Conservation (phyloP, 2,113 vertebrate species). For the Psettodes erumei region DNA sequence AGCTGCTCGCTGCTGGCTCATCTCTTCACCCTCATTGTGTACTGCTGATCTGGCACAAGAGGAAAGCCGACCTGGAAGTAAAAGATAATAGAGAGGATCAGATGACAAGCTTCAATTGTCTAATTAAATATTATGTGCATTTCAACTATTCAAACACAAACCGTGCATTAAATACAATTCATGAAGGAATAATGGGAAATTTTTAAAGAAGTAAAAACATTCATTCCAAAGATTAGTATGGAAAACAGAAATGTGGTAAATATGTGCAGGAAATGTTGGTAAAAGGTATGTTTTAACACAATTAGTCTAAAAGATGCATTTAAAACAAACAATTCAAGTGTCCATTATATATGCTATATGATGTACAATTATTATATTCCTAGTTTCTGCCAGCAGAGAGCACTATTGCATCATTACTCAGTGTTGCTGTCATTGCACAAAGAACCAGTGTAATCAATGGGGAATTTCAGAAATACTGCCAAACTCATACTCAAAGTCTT, state of each 20-base stretch:
- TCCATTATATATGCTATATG: not conserved
- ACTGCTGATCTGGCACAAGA: constrained; percentile 62
- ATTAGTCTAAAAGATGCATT: not conserved
- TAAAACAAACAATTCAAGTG: not conserved
- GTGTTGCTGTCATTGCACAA: constrained; percentile 20
- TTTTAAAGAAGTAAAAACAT: not conserved
- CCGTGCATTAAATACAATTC: not conserved
- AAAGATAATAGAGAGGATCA: constrained; percentile 50
- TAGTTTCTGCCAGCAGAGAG: constrained; percentile 76
- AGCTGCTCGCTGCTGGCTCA: constrained; percentile 73
- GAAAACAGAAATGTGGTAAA: not conserved
- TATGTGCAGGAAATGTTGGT: not conserved
- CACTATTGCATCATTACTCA: constrained; percentile 69
- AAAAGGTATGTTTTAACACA: not conserved
- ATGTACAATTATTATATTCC: constrained; percentile 18
- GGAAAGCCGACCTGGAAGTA: constrained; percentile 67
- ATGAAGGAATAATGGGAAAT: not conserved
- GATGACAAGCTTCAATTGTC: constrained; percentile 21
- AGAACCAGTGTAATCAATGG: constrained; percentile 40
- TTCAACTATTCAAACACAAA: constrained; percentile 1
- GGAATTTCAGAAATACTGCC: constrained; percentile 43
- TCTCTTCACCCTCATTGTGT: constrained; percentile 76
- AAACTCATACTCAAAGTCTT: constrained; percentile 30
- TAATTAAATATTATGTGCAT: not conserved
- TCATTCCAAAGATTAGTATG: not conserved